These are phyloP conservation scores for Pseudobourletiella spinata DNA, from an alignment of 1,140 invertebrate species.

Conservation along the genomic window DNA sequence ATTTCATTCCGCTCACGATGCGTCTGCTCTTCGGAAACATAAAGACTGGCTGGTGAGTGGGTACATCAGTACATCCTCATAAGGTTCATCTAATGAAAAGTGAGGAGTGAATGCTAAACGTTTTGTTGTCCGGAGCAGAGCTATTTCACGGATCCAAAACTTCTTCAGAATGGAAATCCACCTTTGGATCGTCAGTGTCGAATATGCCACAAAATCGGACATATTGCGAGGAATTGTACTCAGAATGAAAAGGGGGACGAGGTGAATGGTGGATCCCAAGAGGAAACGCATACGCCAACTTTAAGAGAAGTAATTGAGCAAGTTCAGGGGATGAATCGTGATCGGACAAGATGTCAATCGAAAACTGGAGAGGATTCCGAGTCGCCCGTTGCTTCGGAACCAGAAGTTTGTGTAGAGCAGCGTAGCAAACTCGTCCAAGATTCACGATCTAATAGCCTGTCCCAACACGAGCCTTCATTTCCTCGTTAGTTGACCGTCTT, in stretches of 20 bases:
- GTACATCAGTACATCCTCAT: no score
- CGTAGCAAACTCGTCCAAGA: no score
- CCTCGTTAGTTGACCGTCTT: no score
- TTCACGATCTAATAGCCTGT: no score
- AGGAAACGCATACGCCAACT: not conserved
- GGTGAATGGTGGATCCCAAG: not conserved
- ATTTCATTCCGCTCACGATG: slow-evolving; percentile 36
- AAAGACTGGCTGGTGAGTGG: slow-evolving; percentile 14
- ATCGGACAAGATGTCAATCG: no score
- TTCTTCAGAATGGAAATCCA: slow-evolving; percentile 41
- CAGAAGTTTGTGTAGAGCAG: no score
- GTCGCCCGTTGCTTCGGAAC: no score
- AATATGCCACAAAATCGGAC: slow-evolving; percentile 51
- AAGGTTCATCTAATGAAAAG: no score
- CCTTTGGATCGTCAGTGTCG: slow-evolving; percentile 51
- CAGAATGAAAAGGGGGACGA: slow-evolving; percentile 2
- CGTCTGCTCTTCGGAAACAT: not conserved
- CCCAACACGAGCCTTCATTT: no score
- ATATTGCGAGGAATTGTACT: slow-evolving; percentile 49
- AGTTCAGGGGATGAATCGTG: not conserved
- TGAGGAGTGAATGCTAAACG: no score
- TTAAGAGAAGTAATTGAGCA: not conserved
- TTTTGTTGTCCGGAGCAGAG: no score
- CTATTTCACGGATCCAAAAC: slow-evolving; percentile 18
- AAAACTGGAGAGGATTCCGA: no score